Percentiles rank a stretch among this genome's conserved stretches.
Evolutionary conservation across 2,113 vertebrate genomes (phyloP).

Genomic region (Galbula dea): DNA sequence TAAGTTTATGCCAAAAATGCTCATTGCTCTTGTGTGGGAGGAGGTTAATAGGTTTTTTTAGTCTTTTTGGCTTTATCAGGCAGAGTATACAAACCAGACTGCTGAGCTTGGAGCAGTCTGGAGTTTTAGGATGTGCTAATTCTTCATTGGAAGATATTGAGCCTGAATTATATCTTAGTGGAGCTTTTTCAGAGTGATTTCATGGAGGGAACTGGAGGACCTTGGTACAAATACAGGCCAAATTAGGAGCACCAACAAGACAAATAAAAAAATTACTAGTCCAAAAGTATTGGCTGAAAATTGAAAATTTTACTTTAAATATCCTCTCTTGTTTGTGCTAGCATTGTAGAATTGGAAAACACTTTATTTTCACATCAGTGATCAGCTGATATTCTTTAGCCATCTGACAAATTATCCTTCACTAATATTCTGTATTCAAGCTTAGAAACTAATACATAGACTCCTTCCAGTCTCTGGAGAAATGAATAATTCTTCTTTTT

Average conservation of each 20-base stretch:
- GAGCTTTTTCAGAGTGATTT: neutral
- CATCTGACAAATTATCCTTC: neutral
- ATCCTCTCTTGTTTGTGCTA: neutral
- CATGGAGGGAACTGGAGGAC: neutral
- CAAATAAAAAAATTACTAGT: neutral
- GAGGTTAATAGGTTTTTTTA: neutral
- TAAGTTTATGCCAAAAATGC: neutral
- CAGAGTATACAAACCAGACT: neutral
- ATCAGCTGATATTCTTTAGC: neutral
- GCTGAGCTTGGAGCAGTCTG: neutral
- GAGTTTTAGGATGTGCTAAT: neutral
- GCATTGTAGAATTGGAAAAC: neutral
- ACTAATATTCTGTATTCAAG: neutral
- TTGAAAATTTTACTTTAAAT: neutral
- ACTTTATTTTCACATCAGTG: neutral
- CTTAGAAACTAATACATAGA: neutral
- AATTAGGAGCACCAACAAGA: neutral
- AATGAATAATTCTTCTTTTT: neutral
- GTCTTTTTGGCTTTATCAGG: neutral
- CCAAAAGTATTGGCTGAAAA: neutral
- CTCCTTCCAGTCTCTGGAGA: neutral
- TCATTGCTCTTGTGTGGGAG: neutral
- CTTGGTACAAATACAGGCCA: neutral
- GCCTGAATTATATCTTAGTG: neutral
- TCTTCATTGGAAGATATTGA: neutral